Conservation (phyloP, 2,888 invertebrate species). For the Clistopyga incitator region DNA sequence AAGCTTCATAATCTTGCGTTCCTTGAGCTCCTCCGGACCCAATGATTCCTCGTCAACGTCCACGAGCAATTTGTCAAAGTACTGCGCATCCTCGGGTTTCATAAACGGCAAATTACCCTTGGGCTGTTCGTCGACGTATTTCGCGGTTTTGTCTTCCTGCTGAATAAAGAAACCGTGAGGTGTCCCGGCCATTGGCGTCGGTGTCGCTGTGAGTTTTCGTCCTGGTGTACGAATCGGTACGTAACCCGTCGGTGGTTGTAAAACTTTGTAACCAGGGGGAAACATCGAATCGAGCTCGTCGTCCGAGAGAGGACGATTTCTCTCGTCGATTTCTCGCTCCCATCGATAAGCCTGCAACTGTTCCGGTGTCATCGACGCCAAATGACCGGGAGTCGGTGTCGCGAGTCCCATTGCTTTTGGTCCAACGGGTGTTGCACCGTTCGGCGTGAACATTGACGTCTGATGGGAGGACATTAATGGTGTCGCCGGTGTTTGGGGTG, state of each 20-base stretch:
- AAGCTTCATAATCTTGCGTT: conserved; percentile 99
- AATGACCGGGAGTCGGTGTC: conserved; percentile 98
- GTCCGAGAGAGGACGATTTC: conserved; percentile 97
- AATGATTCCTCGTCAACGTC: conserved; percentile 99
- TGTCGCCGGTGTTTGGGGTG: conserved; percentile 92
- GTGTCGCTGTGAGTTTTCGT: conserved; percentile 98
- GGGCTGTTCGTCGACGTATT: conserved; percentile 98
- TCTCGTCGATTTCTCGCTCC: conserved; percentile 99
- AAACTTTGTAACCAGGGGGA: conserved; percentile 98
- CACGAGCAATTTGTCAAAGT: conserved; percentile 98
- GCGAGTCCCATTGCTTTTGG: conserved; percentile 99
- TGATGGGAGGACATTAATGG: conserved; percentile 90
- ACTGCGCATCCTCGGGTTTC: conserved; percentile 99
- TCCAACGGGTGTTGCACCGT: conserved; percentile 91
- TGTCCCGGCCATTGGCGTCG: conserved; percentile 97
- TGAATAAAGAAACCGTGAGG: conserved; percentile 98
- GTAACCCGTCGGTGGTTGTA: conserved; percentile 98
- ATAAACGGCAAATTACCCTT: conserved; percentile 99
- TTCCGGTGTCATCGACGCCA: conserved; percentile 99
- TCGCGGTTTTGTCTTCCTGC: conserved; percentile 93
- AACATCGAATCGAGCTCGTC: conserved; percentile 99
- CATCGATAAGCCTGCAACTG: conserved; percentile 98
- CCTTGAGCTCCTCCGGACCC: conserved; percentile 98
- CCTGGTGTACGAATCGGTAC: conserved; percentile 99
- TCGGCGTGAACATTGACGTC: conserved; percentile 88